phyloP scores from a whole-genome alignment of 2,797 vertebrate genomes.

The Poecilia gillii region DNA sequence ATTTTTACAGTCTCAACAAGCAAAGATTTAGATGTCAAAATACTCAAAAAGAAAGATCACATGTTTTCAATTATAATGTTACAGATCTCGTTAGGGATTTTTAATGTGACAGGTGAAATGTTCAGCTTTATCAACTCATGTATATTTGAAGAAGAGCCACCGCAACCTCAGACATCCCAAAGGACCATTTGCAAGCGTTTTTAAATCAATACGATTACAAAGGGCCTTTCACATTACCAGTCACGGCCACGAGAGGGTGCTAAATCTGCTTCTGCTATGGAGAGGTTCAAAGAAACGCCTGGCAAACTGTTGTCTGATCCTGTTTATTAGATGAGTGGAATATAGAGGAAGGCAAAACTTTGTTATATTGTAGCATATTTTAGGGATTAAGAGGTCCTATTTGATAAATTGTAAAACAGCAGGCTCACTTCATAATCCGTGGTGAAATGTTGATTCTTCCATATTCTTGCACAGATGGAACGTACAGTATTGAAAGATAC shows the following conservation, averaged over 20 bases:
- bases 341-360: constrained; percentile 27
- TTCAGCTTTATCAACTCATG: neutral
- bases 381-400: constrained; percentile 37
- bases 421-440: constrained; percentile 27
- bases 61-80: neutral
- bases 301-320: constrained; percentile 55
- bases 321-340: constrained; percentile 48
- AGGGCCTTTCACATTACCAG: constrained; percentile 6
- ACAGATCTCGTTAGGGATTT: neutral
- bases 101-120: neutral
- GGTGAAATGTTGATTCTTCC: constrained; percentile 31
- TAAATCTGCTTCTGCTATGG: constrained; percentile 17
- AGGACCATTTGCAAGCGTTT: neutral
- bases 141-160: neutral
- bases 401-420: constrained; percentile 48
- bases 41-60: neutral
- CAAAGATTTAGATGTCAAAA: constrained; percentile 16
- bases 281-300: constrained; percentile 36
- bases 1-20: constrained; percentile 26
- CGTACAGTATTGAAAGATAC: constrained; percentile 50
- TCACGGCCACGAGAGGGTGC: constrained; percentile 66
- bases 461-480: constrained; percentile 35
- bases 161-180: neutral
- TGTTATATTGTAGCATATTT: constrained; percentile 47
- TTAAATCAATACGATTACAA: constrained; percentile 4